Conservation (phyloP, 1,140 invertebrate genomes). For the Holotrichia oblita region DNA sequence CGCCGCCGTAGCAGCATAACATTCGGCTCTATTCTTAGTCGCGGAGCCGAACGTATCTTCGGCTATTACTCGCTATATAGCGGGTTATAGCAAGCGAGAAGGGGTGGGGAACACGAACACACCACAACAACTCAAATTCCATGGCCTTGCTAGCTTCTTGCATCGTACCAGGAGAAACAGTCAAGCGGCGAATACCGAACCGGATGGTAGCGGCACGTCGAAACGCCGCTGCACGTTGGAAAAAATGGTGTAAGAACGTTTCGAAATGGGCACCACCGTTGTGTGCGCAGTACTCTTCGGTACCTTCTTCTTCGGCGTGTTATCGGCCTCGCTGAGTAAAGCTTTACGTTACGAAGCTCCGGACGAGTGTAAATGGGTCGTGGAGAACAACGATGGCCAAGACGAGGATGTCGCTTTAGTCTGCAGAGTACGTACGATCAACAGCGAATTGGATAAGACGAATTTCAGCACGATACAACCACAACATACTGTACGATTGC, state of each 20-base stretch:
- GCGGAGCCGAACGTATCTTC: conserved; percentile 38
- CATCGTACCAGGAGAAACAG: conserved; percentile 47
- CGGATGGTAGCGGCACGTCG: conserved; percentile 53
- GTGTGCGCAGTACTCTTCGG: conserved; percentile 67
- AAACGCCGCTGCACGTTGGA: conserved; percentile 46
- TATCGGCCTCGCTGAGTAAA: conserved; percentile 74
- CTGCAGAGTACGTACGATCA: conserved; percentile 84
- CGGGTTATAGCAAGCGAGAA: neutral
- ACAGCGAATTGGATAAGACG: conserved; percentile 88
- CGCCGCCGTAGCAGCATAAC: neutral
- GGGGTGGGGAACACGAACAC: neutral
- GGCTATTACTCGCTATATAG: conserved; percentile 20
- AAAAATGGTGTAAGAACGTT: conserved; percentile 54
- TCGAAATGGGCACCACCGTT: conserved; percentile 57
- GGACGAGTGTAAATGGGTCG: conserved; percentile 85
- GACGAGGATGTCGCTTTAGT: conserved; percentile 79
- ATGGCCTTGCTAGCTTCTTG: conserved; percentile 53
- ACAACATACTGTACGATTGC: conserved; percentile 83
- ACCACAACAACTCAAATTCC: conserved; percentile 15
- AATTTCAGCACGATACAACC: conserved; percentile 90
- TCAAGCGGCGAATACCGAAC: conserved; percentile 53
- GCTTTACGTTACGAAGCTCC: conserved; percentile 81
- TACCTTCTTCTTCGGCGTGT: conserved; percentile 73
- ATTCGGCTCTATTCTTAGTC: conserved; percentile 50
- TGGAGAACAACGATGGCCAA: conserved; percentile 66